phyloP scores from a whole-genome alignment of 2,797 vertebrate species.

The Fratercula arctica region DNA sequence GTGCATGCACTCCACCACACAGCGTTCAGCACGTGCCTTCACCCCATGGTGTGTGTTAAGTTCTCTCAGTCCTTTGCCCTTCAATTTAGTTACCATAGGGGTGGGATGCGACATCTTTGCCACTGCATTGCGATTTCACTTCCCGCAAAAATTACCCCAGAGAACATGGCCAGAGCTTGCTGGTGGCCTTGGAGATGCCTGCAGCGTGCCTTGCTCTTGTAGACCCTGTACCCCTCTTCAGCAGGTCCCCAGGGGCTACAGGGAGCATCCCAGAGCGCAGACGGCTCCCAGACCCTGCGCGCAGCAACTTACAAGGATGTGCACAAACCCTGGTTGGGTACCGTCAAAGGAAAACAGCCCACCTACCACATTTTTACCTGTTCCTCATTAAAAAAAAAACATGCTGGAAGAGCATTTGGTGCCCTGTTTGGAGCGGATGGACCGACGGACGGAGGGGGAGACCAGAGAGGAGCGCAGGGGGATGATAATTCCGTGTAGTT shows the following conservation, averaged over 20 bases:
- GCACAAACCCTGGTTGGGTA: too few species aligned
- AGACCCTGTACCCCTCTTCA: neutral
- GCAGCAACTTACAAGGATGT: rapidly evolving
- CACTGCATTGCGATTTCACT: neutral
- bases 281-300: too few species aligned
- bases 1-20: rapidly evolving
- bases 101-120: rapidly evolving
- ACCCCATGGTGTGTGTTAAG: rapidly evolving
- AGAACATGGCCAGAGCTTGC: neutral
- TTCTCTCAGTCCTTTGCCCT: neutral
- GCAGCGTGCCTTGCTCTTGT: neutral
- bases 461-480: rapidly evolving
- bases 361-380: neutral
- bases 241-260: rapidly evolving
- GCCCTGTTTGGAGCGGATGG: neutral
- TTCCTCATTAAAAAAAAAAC: neutral
- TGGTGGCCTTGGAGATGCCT: neutral
- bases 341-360: rapidly evolving
- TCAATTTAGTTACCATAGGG: neutral
- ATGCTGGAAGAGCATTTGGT: neutral
- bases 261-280: neutral
- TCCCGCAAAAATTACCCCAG: neutral
- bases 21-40: rapidly evolving
- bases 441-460: rapidly evolving
- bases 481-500: constrained; percentile 76